Evolutionary conservation across 2,113 vertebrate genomes (phyloP).

Genomic region (Numenius arquata): DNA sequence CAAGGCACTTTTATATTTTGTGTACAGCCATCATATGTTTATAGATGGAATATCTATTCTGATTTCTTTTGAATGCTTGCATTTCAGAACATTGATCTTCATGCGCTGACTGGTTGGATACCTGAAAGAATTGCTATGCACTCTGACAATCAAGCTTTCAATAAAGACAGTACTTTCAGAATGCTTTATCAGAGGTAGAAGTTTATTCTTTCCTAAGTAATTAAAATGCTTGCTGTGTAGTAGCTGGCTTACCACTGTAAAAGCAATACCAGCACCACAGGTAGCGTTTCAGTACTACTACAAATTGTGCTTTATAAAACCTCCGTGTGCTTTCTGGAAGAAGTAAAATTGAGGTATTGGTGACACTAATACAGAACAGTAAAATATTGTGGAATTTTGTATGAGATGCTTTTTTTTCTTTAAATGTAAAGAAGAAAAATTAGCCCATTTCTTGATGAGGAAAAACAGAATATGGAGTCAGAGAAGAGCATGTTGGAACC

Average conservation of each 20-base stretch:
- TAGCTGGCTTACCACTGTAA: not conserved
- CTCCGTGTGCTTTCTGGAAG: not conserved
- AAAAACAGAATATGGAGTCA: not conserved
- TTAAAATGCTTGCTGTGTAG: not conserved
- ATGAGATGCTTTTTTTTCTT: not conserved
- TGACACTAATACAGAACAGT: not conserved
- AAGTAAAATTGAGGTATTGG: not conserved
- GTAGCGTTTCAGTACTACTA: not conserved
- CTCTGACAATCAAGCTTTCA: slow-evolving; percentile 96
- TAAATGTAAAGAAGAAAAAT: not conserved
- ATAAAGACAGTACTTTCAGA: slow-evolving; percentile 91
- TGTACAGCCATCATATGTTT: not conserved
- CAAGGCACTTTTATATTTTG: not conserved
- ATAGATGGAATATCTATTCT: not conserved
- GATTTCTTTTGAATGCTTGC: slow-evolving; percentile 9
- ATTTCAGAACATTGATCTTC: slow-evolving; percentile 96
- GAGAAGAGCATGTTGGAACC: not conserved
- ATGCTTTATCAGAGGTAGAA: slow-evolving; percentile 96
- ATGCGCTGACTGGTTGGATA: slow-evolving; percentile 98
- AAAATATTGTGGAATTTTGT: not conserved
- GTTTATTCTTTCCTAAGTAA: not conserved
- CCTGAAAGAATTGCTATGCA: slow-evolving; percentile 99
- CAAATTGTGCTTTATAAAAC: not conserved
- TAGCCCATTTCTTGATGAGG: not conserved
- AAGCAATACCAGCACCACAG: not conserved